Evolutionary conservation across 2,888 invertebrate species (phyloP), one percentile per base, ranked within the genome.

Genomic region (Mesopsocus fuscifrons): DNA sequence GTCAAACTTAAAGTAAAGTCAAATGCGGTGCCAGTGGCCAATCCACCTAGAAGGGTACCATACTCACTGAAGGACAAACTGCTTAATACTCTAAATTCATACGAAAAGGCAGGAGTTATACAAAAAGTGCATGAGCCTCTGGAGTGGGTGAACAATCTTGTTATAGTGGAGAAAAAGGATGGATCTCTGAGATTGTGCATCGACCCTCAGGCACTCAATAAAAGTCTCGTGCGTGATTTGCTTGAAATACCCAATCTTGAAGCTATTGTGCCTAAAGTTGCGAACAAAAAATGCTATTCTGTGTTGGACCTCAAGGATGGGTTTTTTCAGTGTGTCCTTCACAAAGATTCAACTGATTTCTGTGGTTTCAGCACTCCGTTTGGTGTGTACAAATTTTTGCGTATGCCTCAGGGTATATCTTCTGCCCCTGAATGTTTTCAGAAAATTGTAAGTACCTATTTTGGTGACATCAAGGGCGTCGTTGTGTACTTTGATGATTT

Each of bases 141-240:
- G 18, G 44, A 47, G 34, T 46, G 44, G 46, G 44, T 47, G 11
- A 47, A 40, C 43, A 45, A 42, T 44, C 22, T 48, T 4, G 44
- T 42, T 16, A 41, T 47, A 17, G 45, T 45, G 15, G 47, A 48
- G 26, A 48, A 48, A 43, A 43, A 42, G 4, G 41, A 44, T 15
- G 45, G 45, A 11, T 21, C 26, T 20, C 22, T 49, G 20, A 33
- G 49, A 35, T n/a, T 49, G 2, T 49, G 49, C 41, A 32, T 49
- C 16, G 45, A 48, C 26, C 45, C 50, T 31, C 21, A 41, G 21
- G 21, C 46, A n/a, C 41, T 49, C 23, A 49, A 50, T 42, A 35
- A 44, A 40, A 23, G 34, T 15, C 41, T 47, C 13, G 41, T 45
- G 21, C 44, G 41, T 23, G 43, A 47, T 30, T 32, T 41, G 8